Percentiles rank a stretch among this genome's conserved stretches.
Conservation (phyloP, 2,888 invertebrate genomes). For the Poecilus cupreus region DNA sequence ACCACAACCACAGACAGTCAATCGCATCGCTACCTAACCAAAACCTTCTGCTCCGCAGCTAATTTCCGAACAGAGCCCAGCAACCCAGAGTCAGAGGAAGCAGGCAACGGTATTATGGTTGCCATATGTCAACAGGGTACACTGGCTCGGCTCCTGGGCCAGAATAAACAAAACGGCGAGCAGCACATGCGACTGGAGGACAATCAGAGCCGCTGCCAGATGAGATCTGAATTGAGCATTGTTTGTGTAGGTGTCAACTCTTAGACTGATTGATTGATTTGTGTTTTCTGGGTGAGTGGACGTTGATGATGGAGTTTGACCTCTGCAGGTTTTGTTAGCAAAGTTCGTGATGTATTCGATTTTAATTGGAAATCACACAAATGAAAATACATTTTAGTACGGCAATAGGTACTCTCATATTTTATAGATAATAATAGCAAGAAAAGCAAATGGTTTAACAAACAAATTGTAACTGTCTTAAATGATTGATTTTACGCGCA, state of each 20-base stretch:
- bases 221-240: background rate
- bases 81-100: background rate
- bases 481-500: too few species aligned
- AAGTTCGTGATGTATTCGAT: background rate
- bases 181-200: background rate
- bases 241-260: background rate
- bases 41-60: background rate
- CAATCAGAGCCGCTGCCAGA: slow-evolving; percentile 6
- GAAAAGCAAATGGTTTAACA: too few species aligned
- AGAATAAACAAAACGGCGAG: slow-evolving; percentile 20
- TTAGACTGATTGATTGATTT: background rate
- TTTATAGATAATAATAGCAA: too few species aligned
- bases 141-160: slow-evolving; percentile 15
- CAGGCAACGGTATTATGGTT: slow-evolving; percentile 40
- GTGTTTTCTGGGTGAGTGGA: too few species aligned
- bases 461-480: too few species aligned
- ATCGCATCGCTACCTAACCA: too few species aligned
- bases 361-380: too few species aligned
- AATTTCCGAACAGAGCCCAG: background rate
- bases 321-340: background rate
- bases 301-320: background rate
- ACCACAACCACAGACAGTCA: too few species aligned
- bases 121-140: slow-evolving; percentile 26
- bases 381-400: too few species aligned
- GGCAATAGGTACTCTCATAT: too few species aligned